Evolutionary conservation across 2,888 invertebrate genomes (phyloP).

Genomic region (Anodontia alba): DNA sequence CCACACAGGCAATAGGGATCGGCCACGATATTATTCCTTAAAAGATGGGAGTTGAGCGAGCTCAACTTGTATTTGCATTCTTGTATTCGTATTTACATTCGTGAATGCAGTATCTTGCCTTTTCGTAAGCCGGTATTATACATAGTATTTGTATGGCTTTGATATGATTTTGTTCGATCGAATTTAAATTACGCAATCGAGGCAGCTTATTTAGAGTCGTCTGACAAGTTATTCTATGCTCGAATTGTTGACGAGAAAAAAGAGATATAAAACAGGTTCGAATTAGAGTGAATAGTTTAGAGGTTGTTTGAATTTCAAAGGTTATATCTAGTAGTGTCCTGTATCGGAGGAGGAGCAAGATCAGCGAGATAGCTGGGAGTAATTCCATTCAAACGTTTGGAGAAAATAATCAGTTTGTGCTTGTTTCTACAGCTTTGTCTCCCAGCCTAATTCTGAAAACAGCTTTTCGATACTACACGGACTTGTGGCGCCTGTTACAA

Average conservation of each 20-base stretch:
- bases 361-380: neutral
- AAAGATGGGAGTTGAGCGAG: too few species aligned
- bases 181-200: neutral
- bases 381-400: neutral
- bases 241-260: neutral
- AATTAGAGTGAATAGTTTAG: neutral
- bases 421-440: neutral
- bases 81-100: too few species aligned
- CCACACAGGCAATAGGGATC: too few species aligned
- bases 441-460: neutral
- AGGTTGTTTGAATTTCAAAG: neutral
- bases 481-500: neutral
- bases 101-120: too few species aligned
- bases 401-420: neutral
- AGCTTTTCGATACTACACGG: neutral
- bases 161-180: neutral
- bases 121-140: too few species aligned
- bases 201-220: neutral
- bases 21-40: too few species aligned
- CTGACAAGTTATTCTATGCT: neutral
- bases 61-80: too few species aligned
- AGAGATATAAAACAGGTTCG: neutral
- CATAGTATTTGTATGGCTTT: neutral
- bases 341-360: neutral
- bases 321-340: neutral